A percentile compares a stretch with the other conserved stretches of the same genome.
Evolutionary conservation across 2,797 vertebrate species (phyloP).

Genomic region (Psittacula echo): DNA sequence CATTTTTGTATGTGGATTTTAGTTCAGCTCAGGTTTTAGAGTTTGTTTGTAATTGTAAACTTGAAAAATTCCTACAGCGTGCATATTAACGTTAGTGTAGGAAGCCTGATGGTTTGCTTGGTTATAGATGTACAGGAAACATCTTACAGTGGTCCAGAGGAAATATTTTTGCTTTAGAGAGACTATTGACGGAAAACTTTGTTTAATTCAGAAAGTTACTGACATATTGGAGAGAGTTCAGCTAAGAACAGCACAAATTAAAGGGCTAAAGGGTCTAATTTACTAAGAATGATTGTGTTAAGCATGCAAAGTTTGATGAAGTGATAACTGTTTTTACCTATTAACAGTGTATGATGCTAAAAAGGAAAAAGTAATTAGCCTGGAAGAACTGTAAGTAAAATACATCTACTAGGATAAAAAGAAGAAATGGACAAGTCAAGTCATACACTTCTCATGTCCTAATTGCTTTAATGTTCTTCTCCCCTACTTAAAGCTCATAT

Average conservation of each 20-base stretch:
- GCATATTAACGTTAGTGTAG: neutral
- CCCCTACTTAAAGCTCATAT: neutral
- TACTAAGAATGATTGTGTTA: neutral
- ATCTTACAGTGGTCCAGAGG: neutral
- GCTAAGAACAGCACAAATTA: neutral
- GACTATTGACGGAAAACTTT: neutral
- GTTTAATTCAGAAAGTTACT: neutral
- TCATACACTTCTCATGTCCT: neutral
- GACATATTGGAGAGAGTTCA: neutral
- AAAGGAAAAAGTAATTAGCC: neutral
- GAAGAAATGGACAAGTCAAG: neutral
- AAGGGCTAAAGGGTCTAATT: neutral
- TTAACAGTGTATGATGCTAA: neutral
- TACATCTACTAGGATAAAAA: neutral
- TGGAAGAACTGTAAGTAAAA: neutral
- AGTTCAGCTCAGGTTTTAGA: neutral
- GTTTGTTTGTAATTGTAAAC: neutral
- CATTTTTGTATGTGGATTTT: neutral
- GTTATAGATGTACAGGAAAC: neutral
- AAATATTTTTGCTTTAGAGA: neutral
- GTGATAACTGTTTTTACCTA: neutral
- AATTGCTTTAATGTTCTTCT: neutral
- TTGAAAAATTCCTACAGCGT: neutral
- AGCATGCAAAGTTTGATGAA: neutral
- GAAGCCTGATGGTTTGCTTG: neutral